phyloP scores from a whole-genome alignment of 2,113 vertebrate genomes.

The Ondatra zibethicus region DNA sequence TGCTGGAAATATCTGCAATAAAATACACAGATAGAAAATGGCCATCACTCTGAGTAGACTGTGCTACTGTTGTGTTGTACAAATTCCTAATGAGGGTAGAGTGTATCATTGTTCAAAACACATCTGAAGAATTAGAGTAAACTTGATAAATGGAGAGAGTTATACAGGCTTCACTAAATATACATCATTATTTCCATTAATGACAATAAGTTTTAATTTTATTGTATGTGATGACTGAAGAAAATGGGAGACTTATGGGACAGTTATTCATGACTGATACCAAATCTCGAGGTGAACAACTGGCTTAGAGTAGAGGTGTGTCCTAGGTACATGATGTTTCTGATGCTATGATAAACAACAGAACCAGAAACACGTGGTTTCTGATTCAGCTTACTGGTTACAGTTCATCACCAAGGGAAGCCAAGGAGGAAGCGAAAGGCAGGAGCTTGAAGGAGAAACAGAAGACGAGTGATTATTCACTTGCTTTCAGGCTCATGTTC shows the following conservation, averaged over 20 bases:
- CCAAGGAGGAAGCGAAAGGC: neutral
- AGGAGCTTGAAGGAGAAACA: neutral
- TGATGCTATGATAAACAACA: neutral
- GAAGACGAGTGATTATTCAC: neutral
- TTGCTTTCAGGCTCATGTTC: neutral
- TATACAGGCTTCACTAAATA: neutral
- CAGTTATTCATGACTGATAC: neutral
- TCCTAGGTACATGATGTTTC: neutral
- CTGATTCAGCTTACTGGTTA: neutral
- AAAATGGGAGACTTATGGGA: neutral
- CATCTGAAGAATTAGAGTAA: neutral
- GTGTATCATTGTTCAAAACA: neutral
- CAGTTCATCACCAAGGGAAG: neutral
- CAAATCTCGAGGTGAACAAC: neutral
- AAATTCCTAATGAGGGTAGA: neutral
- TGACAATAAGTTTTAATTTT: neutral
- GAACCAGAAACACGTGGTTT: neutral
- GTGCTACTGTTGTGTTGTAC: neutral
- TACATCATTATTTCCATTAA: neutral
- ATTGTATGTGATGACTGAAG: neutral
- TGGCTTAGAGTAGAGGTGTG: neutral
- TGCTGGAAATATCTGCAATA: neutral
- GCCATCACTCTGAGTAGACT: neutral
- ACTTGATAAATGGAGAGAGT: neutral
- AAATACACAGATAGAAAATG: neutral